Evolutionary conservation across 2,888 invertebrate genomes (phyloP), one percentile per base, ranked within the genome.

Genomic region (Conops quadrifasciatus): DNA sequence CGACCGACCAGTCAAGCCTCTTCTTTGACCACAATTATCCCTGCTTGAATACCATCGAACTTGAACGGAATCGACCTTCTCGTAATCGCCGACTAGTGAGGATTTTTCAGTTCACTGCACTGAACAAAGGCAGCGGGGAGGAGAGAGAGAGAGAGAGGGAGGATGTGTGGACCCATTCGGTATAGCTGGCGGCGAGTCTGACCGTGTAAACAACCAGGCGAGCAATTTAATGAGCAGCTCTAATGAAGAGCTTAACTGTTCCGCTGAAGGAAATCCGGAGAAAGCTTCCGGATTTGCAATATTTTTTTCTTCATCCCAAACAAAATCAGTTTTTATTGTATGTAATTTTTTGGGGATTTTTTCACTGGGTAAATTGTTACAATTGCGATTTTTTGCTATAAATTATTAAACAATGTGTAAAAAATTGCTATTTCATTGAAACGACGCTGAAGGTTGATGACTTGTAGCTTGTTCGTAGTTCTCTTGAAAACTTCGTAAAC

Each of bases 361-460:
- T 7, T 36, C 9, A 36, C 9, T 36, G 36, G 4, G 36, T 4
- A 36, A 36, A 36, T 9, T 36, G 36, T 36, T 36, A 36, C 36
- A 36, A 36, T 36, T 36, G 4, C 36, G n/a, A n/a, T 36, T 36
- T 9, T 7, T 9, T 36, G 4, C 36, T 36, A 36, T 4, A 36
- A 36, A 7, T 36, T 43, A 2, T 43, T 21, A 21, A 51, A 72
- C 77, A 78, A 77, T 76, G 67, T 76, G 77, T 70, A 77, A 79
- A 79, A 82, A 83, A 82, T 83, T 78, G 80, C 79, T 76, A 75
- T 83, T 82, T 82, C 83, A 83, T 83, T 82, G 78, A 83, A 82
- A 83, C 83, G 36, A 36, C 36, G 9, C 36, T 36, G 36, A 36
- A 7, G 4, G 36, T 7, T 7, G 36, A 36, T 9, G 36, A 36